Conservation (phyloP, 2,797 vertebrate genomes). For the Eulemur rubriventer region DNA sequence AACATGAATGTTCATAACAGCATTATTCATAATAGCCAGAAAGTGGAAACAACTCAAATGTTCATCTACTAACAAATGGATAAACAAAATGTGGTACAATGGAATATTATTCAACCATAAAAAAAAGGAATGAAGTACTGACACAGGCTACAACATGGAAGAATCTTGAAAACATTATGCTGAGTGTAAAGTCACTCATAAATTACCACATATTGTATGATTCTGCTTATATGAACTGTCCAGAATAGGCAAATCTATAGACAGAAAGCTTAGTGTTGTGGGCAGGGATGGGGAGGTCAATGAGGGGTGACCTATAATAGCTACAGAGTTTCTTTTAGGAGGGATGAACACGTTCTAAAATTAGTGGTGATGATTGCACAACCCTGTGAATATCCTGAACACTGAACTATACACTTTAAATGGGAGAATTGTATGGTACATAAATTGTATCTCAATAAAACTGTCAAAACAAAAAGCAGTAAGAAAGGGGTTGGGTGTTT, state of each 20-base stretch:
- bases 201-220: background rate
- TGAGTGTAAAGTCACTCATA: background rate
- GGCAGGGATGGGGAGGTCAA: background rate
- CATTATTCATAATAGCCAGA: background rate
- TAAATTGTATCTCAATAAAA: background rate
- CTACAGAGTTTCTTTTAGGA: background rate
- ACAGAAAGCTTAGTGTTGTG: background rate
- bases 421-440: background rate
- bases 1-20: background rate
- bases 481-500: background rate
- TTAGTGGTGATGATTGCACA: background rate
- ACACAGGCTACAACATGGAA: background rate
- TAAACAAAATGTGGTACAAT: background rate
- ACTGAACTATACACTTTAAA: background rate
- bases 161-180: background rate
- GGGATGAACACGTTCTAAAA: background rate
- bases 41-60: background rate
- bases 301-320: background rate
- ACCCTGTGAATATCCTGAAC: background rate
- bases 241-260: background rate
- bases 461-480: background rate
- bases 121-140: constrained; percentile 9
- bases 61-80: background rate
- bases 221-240: background rate
- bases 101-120: background rate